Evolutionary conservation across 2,113 vertebrate genomes (phyloP).

Genomic region (Prochilodus magdalenae): DNA sequence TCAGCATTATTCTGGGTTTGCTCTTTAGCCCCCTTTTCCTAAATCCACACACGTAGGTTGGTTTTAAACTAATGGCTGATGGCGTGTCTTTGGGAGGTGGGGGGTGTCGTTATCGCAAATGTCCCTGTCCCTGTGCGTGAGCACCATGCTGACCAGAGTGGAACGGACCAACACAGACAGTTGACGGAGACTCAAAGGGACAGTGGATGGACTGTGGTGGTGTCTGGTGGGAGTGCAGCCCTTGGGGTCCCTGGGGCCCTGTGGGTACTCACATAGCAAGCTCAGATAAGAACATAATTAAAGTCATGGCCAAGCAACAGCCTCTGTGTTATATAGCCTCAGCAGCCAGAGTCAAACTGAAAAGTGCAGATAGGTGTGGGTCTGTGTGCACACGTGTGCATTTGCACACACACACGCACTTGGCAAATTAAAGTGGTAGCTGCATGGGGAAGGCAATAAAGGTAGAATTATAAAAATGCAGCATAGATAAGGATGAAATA

Average conservation of each 20-base stretch:
- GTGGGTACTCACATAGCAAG: constrained; percentile 23
- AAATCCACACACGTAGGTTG: constrained; percentile 14
- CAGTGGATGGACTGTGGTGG: constrained; percentile 15
- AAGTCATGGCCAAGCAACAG: constrained; percentile 36
- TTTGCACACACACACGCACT: background rate
- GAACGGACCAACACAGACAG: constrained; percentile 23
- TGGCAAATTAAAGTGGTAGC: constrained; percentile 10
- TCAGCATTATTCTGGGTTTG: constrained; percentile 14
- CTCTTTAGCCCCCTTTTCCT: background rate
- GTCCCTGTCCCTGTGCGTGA: constrained; percentile 29
- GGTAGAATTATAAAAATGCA: constrained; percentile 38
- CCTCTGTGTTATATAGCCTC: background rate
- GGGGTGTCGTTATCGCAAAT: constrained; percentile 26
- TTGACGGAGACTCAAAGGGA: background rate
- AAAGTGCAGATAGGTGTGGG: constrained; percentile 2
- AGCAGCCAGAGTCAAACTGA: constrained; percentile 11
- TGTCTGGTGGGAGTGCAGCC: constrained; percentile 27
- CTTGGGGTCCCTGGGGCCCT: constrained; percentile 18
- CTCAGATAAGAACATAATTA: constrained; percentile 43
- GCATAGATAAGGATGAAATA: constrained; percentile 28
- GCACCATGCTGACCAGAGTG: constrained; percentile 37
- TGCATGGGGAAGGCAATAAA: constrained; percentile 18
- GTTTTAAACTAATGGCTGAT: constrained; percentile 26
- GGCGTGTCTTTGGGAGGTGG: constrained; percentile 21
- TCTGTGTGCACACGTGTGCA: constrained; percentile 27